Evolutionary conservation across 2,797 vertebrate genomes (phyloP), one percentile per base, ranked within the genome.

Genomic region (Alca torda): DNA sequence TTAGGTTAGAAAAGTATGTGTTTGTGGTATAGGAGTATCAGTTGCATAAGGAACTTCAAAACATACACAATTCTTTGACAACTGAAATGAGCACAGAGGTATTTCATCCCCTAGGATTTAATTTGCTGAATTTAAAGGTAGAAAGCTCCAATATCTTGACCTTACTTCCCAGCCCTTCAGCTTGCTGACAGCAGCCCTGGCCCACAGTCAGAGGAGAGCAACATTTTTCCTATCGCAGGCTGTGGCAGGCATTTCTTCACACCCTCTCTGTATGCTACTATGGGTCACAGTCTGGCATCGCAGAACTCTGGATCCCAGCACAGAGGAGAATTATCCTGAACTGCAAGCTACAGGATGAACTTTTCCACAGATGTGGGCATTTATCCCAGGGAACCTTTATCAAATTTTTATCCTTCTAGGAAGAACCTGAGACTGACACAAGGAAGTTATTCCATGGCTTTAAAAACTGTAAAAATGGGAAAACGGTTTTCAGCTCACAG

Each of bases 181-280:
- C 39, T 5, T 46, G 43, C 51, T 31, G 30, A 67, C 53, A 50
- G 65, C 41, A 68, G 79, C 63, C 67, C 41, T 50, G 74, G n/a
- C 31, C n/a, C 8, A 4, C 18, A 6, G 26, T 13, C 59, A 69
- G 70, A 48, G 33, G 26, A 30, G 2, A 53, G 30, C n/a, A 35
- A 1, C 2, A 9, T 56, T 46, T 23, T 16, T 37, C 63, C 26
- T 3, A 67, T 54, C 19, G 16, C 74, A 30, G 48, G 39, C 50
- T 75, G 65, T 9, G 6, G 16, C n/a, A 70, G 46, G 20, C 60
- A 43, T 61, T 53, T n/a, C 82, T 82, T 68, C 35, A 17, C 19
- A 9, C 10, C 39, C 50, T 50, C 26, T 72, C 45, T 7, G 0
- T 3, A 6, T 3, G n/a, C 54, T 54, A 5, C 35, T 1, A 6